Evolutionary conservation across 2,113 vertebrate genomes (phyloP), one percentile per base, ranked within the genome.

Genomic region (Stomatorhinus ivindoensis): DNA sequence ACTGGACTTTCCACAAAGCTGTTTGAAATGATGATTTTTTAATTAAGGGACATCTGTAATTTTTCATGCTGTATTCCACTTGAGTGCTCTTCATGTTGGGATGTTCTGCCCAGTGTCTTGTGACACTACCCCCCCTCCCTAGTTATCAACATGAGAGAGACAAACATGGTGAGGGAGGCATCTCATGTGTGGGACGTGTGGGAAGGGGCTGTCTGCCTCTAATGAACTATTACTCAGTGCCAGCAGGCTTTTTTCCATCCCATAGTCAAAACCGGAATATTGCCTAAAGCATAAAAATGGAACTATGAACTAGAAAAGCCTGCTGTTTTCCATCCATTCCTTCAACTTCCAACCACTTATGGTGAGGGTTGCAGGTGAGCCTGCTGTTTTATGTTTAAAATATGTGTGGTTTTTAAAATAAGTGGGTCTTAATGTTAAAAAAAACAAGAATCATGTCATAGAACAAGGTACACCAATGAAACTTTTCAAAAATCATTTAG

Each of bases 21-120:
- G 93, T 94, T 95, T 91, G 93, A 91, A 93, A 92, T 91, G 91
- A 93, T 89, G 88, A 92, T 92, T 93, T 92, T 93, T 94, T 94
- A 93, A 95, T 93, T 92, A 95, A 94, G 91, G 94, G 91, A 93
- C 94, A 93, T 94, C 83, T 84, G 69, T 88, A 51, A 84, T 90
- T 88, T 47, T 58, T 69, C 53, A n/a, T 89, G 27, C 89, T 27
- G 27, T 42, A 48, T 86, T 90, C 46, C 6, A 80, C 84, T 65
- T 21, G 15, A 87, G 89, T 31, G 44, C 47, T 84, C 65, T 89
- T 84, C 47, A 82, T 24, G 4, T 24, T 24, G 47, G 69, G 46
- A 3, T 24, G 31, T 55, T 53, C 27, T 53, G 31, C 10, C 80
- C 80, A 39, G 48, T 31, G 19, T 31, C 19, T 17, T 8, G 50